Conservation (phyloP, 2,113 vertebrate genomes). For the Atherinomorus stipes region DNA sequence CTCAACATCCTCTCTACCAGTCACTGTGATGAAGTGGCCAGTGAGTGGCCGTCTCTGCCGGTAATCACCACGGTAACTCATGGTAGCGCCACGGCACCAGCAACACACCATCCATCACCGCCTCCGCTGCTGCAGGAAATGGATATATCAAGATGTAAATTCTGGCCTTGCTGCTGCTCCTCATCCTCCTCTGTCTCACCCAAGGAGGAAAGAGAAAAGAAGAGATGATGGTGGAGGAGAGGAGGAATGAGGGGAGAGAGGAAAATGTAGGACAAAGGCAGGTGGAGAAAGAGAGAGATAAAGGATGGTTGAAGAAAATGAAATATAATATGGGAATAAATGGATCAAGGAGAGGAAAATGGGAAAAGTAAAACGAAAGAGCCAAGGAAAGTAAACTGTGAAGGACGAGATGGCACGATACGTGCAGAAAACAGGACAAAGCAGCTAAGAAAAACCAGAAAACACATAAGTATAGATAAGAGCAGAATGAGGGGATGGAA, state of each 20-base stretch:
- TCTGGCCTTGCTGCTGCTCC: slow-evolving; percentile 66
- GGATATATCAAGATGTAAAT: slow-evolving; percentile 82
- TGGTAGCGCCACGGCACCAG: slow-evolving; percentile 57
- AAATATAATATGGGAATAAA: neutral
- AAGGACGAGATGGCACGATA: neutral
- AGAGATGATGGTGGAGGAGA: neutral
- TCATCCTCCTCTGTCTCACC: slow-evolving; percentile 46
- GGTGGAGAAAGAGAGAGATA: neutral
- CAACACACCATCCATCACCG: slow-evolving; percentile 76
- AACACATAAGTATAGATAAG: neutral
- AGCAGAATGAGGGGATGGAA: neutral
- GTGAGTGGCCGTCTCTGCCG: slow-evolving; percentile 77
- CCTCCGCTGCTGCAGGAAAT: slow-evolving; percentile 59
- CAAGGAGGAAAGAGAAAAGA: neutral
- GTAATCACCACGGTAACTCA: slow-evolving; percentile 84
- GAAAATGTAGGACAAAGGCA: neutral
- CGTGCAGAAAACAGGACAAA: neutral
- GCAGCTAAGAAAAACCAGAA: neutral
- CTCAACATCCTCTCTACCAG: slow-evolving; percentile 57
- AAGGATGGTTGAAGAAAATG: neutral
- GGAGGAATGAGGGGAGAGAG: neutral
- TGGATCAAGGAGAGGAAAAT: neutral
- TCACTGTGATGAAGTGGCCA: slow-evolving; percentile 82
- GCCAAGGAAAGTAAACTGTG: neutral
- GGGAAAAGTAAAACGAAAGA: neutral